phyloP scores from a whole-genome alignment of 2,888 invertebrate species.

The Helobdella robusta region DNA sequence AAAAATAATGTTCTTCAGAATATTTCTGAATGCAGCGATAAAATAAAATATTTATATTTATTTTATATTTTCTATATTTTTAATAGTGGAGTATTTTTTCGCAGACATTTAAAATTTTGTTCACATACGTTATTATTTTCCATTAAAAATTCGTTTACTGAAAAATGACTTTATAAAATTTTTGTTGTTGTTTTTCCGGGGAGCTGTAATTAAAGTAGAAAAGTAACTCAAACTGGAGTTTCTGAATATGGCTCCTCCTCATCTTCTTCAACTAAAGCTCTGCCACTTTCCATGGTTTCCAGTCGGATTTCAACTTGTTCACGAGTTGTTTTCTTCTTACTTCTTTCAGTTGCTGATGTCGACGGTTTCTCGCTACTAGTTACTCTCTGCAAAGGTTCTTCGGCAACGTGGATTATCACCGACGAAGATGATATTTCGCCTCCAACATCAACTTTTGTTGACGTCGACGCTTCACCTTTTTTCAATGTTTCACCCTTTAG shows the following conservation, averaged over 20 bases:
- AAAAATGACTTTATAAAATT: too few species aligned
- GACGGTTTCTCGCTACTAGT: too few species aligned
- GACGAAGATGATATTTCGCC: neutral
- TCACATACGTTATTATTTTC: neutral
- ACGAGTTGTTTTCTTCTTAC: too few species aligned
- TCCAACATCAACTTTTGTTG: neutral
- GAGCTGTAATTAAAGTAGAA: too few species aligned
- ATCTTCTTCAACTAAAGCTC: neutral
- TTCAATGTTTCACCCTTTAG: slow-evolving; percentile 2
- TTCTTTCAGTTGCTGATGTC: too few species aligned
- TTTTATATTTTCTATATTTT: too few species aligned
- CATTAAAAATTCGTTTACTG: neutral
- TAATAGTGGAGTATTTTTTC: neutral
- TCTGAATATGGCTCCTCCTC: slow-evolving; percentile 9
- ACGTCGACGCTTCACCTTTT: neutral
- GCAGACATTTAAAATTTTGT: neutral
- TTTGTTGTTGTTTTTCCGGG: too few species aligned
- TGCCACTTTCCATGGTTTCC: neutral
- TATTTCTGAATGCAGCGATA: too few species aligned
- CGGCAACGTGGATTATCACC: neutral
- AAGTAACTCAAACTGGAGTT: slow-evolving; percentile 19
- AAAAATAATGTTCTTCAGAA: too few species aligned
- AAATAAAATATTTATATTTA: neutral
- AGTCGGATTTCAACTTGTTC: neutral
- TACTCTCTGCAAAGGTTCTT: too few species aligned